Evolutionary conservation across 2,113 vertebrate species (phyloP).

Genomic region (Conger conger): DNA sequence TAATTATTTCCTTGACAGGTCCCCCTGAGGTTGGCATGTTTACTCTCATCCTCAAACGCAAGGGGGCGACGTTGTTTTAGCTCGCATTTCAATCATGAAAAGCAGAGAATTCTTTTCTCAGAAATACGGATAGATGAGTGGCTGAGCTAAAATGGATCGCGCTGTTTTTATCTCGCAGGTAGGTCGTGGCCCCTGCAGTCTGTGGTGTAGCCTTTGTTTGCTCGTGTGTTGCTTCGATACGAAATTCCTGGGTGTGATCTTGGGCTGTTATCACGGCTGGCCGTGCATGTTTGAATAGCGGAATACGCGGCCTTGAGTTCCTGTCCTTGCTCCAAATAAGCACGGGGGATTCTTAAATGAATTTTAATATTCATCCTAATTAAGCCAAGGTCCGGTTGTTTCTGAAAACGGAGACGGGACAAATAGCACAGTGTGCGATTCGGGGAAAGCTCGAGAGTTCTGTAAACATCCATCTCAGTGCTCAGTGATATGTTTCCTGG

Average conservation of each 20-base stretch:
- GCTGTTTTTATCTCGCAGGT: not conserved
- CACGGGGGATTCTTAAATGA: not conserved
- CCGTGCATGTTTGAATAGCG: not conserved
- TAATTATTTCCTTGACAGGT: not conserved
- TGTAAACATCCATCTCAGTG: not conserved
- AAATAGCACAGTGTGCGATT: not conserved
- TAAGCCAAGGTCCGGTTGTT: not conserved
- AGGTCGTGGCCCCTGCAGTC: not conserved
- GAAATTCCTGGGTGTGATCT: not conserved
- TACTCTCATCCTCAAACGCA: not conserved
- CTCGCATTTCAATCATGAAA: not conserved
- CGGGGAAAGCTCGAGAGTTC: not conserved
- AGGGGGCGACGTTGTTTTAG: slow-evolving; percentile 18
- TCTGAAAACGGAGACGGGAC: not conserved
- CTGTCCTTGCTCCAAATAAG: not conserved
- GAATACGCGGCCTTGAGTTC: not conserved
- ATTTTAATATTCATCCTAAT: not conserved
- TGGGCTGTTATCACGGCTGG: not conserved
- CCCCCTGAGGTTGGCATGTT: not conserved
- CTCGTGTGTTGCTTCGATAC: not conserved
- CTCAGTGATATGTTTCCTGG: not conserved
- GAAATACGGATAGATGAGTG: not conserved
- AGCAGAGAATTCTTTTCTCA: not conserved
- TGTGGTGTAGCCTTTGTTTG: not conserved
- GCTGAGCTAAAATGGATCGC: not conserved